phyloP scores from a whole-genome alignment of 30 jellyfish, hydroid and myxozoan genomes.

The Mastigias papua region DNA sequence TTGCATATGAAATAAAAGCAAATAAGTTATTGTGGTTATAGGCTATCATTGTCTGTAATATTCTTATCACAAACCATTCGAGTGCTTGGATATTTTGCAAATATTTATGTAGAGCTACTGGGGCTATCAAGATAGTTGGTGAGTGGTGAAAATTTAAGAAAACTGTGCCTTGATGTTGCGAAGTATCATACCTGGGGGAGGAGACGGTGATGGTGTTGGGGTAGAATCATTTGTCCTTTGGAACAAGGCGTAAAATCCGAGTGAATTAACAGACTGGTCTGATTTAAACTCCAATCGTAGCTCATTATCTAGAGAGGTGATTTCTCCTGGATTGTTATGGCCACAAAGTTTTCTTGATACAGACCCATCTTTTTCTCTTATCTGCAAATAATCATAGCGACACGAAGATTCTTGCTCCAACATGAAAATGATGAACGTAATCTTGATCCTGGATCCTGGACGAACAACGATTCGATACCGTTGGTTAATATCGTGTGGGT shows the following conservation, averaged over 20 bases:
- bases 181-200: too few species aligned
- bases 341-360: neutral
- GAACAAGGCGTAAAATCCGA: conserved; percentile 7
- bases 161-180: too few species aligned
- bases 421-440: neutral
- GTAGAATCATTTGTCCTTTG: neutral
- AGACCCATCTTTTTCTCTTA: conserved; percentile 3
- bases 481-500: neutral
- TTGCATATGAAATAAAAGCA: too few species aligned
- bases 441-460: conserved; percentile 4
- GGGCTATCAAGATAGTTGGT: too few species aligned
- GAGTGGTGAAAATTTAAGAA: too few species aligned
- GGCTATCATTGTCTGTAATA: too few species aligned
- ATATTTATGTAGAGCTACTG: too few species aligned
- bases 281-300: neutral
- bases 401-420: conserved; percentile 4
- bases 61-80: too few species aligned
- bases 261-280: neutral
- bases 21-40: too few species aligned
- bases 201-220: neutral
- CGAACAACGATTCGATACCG: neutral
- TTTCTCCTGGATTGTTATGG: neutral
- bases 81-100: too few species aligned
- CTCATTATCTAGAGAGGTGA: conserved; percentile 14
- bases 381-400: conserved; percentile 3